phyloP scores from a whole-genome alignment of 2,888 invertebrate genomes.

The Micropterix aruncella region DNA sequence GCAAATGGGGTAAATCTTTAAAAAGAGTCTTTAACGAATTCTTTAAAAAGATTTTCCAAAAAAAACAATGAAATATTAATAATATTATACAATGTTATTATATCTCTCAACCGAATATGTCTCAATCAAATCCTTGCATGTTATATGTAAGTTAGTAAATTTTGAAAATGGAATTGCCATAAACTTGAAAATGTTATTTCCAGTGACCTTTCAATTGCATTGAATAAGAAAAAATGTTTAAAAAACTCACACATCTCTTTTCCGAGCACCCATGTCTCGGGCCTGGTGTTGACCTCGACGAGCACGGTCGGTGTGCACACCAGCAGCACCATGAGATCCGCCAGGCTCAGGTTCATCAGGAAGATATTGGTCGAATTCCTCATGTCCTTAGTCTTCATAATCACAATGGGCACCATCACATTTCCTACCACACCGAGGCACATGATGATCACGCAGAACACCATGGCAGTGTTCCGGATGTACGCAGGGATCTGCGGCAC shows the following conservation, averaged over 20 bases:
- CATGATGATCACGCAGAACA: constrained; percentile 79
- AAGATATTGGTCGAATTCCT: constrained; percentile 91
- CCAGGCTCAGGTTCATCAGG: constrained; percentile 83
- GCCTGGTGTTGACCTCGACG: constrained; percentile 84
- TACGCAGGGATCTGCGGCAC: constrained; percentile 58
- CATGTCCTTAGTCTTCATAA: constrained; percentile 86
- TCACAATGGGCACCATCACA: constrained; percentile 86
- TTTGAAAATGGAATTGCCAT: no score
- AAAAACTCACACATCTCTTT: constrained; percentile 81
- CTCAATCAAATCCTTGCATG: no score
- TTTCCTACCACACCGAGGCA: constrained; percentile 85
- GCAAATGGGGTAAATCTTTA: no score
- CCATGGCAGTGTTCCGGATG: constrained; percentile 77
- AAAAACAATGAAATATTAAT: no score
- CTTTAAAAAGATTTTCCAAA: no score
- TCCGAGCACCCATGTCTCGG: constrained; percentile 87
- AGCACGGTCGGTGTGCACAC: constrained; percentile 88
- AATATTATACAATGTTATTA: no score
- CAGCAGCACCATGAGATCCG: constrained; percentile 80
- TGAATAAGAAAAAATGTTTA: constrained; percentile 1
- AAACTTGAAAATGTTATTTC: background rate
- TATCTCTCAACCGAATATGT: no score
- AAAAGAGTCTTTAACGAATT: no score
- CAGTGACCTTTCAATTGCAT: constrained; percentile 1
- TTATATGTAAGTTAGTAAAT: no score